phyloP scores from a whole-genome alignment of 2,888 invertebrate genomes.

The Leuctra nigra region DNA sequence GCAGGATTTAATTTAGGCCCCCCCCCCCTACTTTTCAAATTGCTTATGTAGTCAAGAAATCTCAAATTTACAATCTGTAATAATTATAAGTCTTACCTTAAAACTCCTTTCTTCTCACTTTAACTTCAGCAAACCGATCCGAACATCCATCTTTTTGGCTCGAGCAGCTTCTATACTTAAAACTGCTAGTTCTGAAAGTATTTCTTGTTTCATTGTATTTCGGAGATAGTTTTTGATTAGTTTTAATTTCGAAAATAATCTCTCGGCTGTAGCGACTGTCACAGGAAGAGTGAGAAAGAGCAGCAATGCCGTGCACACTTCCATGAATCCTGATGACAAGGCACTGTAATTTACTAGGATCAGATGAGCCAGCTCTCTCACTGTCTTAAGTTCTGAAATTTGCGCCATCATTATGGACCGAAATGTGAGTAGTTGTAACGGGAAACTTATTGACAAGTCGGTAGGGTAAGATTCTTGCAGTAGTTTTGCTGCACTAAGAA shows the following conservation, averaged over 20 bases:
- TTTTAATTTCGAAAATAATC: constrained; percentile 10
- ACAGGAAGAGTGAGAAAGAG: constrained; percentile 2
- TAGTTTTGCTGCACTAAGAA: background rate
- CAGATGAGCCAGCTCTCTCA: background rate
- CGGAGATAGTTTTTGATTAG: background rate
- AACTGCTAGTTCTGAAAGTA: background rate
- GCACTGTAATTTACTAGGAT: background rate
- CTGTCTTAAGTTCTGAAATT: background rate
- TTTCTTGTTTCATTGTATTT: background rate
- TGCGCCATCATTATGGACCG: no score
- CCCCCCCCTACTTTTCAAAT: no score
- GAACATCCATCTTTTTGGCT: background rate
- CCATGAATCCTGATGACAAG: background rate
- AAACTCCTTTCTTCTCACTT: no score
- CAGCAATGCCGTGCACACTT: background rate
- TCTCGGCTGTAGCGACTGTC: background rate
- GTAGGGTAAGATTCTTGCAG: background rate
- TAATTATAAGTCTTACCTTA: no score
- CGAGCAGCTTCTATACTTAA: background rate
- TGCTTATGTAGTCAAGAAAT: no score
- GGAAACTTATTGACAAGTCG: background rate
- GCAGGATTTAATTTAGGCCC: no score
- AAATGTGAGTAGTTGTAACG: background rate
- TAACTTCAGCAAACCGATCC: no score
- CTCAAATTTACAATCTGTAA: no score